Conservation (phyloP, 2,797 vertebrate species). For the Antrozous pallidus region DNA sequence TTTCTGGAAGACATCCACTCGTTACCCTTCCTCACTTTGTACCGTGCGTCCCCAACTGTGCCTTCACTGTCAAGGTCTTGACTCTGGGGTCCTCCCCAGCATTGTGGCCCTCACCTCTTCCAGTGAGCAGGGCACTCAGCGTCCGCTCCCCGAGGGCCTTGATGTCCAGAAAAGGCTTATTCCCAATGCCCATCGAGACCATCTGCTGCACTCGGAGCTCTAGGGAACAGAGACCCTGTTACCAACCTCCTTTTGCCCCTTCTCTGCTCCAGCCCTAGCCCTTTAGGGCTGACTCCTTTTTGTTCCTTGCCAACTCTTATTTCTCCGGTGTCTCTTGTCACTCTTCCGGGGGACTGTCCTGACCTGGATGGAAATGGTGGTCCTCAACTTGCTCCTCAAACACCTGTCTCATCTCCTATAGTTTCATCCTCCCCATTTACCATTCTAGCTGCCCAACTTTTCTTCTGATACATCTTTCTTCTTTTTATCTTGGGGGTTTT, state of each 20-base stretch:
- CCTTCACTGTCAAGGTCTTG: slow-evolving; percentile 11
- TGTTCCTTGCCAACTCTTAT: not conserved
- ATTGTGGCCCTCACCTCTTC: slow-evolving; percentile 85
- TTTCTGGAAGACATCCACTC: slow-evolving; percentile 2
- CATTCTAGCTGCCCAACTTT: not conserved
- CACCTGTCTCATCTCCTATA: not conserved
- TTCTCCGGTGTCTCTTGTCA: not conserved
- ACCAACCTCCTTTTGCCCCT: not conserved
- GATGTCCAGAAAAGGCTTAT: slow-evolving; percentile 90
- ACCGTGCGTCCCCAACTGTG: not conserved
- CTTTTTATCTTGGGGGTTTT: not conserved
- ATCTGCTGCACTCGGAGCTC: slow-evolving; percentile 92
- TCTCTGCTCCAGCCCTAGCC: not conserved
- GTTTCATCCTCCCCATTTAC: not conserved
- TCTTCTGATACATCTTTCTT: not conserved
- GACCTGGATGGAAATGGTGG: not conserved
- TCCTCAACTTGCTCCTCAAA: not conserved
- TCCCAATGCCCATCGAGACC: slow-evolving; percentile 90
- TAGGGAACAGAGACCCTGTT: slow-evolving; percentile 71
- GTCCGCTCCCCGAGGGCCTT: slow-evolving; percentile 85
- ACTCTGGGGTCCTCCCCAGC: not conserved
- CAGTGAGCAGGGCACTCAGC: slow-evolving; percentile 85
- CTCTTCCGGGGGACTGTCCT: not conserved
- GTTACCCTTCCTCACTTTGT: slow-evolving; percentile 13
- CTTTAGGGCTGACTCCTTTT: not conserved